Percentiles rank a stretch among this genome's conserved stretches.
Conservation (phyloP, 2,797 vertebrate genomes). For the Hippoglossus hippoglossus region DNA sequence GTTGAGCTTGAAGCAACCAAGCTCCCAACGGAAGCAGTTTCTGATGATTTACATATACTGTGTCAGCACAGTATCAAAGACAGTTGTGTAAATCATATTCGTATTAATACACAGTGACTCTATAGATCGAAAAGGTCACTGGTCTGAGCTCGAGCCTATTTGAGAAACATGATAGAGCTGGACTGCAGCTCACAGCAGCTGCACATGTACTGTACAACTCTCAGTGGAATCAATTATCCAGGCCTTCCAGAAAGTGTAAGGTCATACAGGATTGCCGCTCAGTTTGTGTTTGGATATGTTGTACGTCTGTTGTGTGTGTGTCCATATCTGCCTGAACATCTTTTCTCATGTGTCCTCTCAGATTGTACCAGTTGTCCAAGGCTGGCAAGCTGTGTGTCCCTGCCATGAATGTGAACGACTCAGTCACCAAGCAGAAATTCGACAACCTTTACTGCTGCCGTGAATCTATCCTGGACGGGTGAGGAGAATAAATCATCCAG, state of each 20-base stretch:
- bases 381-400: conserved; percentile 97
- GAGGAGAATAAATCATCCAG: conserved; percentile 66
- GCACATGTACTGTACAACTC: conserved; percentile 12
- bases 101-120: conserved; percentile 35
- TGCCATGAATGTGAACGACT: conserved; percentile 99
- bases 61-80: conserved; percentile 19
- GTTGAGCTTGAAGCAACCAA: conserved; percentile 5
- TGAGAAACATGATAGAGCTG: conserved; percentile 38
- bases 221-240: conserved; percentile 59
- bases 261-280: conserved; percentile 24
- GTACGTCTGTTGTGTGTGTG: conserved; percentile 19
- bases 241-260: conserved; percentile 33
- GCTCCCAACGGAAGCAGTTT: neutral
- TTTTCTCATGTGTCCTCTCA: conserved; percentile 70
- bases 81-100: conserved; percentile 17
- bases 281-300: conserved; percentile 20
- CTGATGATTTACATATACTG: conserved; percentile 10
- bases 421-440: conserved; percentile 99
- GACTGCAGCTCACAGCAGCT: conserved; percentile 31
- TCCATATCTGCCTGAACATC: conserved; percentile 31
- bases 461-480: conserved; percentile 98
- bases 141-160: conserved; percentile 29
- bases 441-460: conserved; percentile 99
- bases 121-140: conserved; percentile 38
- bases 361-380: conserved; percentile 98